A percentile compares a stretch with the other conserved stretches of the same genome.
phyloP scores from a whole-genome alignment of 2,888 invertebrate species.

The Caenorhabditis sp. region DNA sequence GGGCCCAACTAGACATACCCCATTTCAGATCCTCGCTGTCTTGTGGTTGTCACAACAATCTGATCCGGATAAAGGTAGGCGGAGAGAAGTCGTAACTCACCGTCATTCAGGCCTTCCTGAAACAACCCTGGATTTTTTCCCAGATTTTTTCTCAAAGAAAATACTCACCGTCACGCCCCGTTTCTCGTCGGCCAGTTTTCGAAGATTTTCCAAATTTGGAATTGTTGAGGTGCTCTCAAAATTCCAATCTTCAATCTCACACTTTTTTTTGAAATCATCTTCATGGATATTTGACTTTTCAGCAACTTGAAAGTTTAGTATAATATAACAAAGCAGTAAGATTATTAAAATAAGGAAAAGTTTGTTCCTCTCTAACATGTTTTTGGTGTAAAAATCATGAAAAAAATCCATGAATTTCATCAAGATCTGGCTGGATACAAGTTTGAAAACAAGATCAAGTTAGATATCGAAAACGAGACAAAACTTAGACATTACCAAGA shows the following conservation, averaged over 20 bases:
- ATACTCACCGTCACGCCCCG: not conserved
- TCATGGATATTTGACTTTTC: no score
- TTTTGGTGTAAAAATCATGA: no score
- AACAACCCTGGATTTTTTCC: not conserved
- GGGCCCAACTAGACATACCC: not conserved
- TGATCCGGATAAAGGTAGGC: constrained; percentile 8
- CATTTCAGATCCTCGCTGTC: constrained; percentile 5
- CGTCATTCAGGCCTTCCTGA: not conserved
- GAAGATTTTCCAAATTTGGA: not conserved
- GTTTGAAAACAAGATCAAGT: no score
- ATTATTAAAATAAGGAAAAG: no score
- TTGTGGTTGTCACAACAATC: constrained; percentile 12
- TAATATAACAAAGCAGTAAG: no score
- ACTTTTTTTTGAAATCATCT: not conserved
- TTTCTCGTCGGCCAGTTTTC: not conserved
- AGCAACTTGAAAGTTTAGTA: no score
- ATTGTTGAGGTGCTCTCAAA: not conserved
- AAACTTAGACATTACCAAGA: no score
- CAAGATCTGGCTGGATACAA: no score
- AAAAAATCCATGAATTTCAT: no score
- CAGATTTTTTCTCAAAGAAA: not conserved
- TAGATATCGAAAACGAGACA: no score
- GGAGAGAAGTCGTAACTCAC: constrained; percentile 2
- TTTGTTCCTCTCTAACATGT: no score
- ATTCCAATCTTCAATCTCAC: constrained; percentile 7